Evolutionary conservation across 2,797 vertebrate genomes (phyloP), one percentile per base, ranked within the genome.

Genomic region (Chanos chanos): DNA sequence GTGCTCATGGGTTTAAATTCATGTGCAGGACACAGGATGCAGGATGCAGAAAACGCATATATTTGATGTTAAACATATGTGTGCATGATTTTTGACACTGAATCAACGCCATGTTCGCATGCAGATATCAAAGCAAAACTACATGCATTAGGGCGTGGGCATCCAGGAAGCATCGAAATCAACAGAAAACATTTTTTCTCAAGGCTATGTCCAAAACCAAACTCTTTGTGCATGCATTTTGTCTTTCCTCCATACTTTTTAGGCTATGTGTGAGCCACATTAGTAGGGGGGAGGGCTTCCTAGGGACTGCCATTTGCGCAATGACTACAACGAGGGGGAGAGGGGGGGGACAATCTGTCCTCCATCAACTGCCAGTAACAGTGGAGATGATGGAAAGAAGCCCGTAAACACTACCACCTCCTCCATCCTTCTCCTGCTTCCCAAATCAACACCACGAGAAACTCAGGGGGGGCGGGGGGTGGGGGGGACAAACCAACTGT

Each of bases 271-370:
- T 9, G 45, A 24, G 45, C n/a, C n/a, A n/a, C 48, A 19, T 7
- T 19, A 15, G 25, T 45, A 40, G 31, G 44, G 18, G 52, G 56
- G 50, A 37, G 50, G 36, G 51, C 55, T 63, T 75, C 62, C 69
- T 58, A 51, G 49, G 49, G 59, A 47, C 62, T 48, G 43, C 53
- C 66, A 53, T 73, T 67, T 72, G 60, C 73, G 70, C 63, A 70
- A 36, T 64, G 60, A 66, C 70, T 72, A 75, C 50, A 64, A 49
- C 53, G 45, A 36, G 50, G 49, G 37, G 60, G 50, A 43, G 28
- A 28, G 1, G 19, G 9, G 45, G 39, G 27, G 47, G 34, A 56
- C 62, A 70, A 70, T 66, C 73, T 72, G 70, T 66, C 70, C 39
- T 33, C 52, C 41, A 16, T 10, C 45, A 37, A 9, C 30, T 72